Evolutionary conservation across 92 coral and sea anemone species (phyloP).

Genomic region (Phenganax stokvisi): DNA sequence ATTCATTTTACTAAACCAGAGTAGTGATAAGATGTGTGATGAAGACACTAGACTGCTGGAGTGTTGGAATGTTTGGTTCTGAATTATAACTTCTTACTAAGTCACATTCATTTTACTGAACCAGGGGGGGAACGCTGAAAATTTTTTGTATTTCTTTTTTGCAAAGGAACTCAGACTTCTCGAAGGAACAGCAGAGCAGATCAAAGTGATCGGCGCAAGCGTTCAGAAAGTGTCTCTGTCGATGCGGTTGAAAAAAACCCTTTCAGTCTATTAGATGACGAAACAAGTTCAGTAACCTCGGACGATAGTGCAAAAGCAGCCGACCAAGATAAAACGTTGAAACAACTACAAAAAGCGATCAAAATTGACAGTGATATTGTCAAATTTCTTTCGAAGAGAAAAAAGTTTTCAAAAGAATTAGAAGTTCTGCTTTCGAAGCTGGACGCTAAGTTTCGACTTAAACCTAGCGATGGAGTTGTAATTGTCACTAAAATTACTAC

Average conservation of each 20-base stretch:
- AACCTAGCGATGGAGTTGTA: conserved; percentile 1
- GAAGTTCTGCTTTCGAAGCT: background rate
- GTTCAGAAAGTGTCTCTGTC: background rate
- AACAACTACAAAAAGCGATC: conserved; percentile 6
- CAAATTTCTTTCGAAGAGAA: conserved; percentile 23
- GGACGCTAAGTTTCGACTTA: background rate
- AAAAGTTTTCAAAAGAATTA: background rate
- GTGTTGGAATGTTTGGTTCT: no score
- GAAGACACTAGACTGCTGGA: no score
- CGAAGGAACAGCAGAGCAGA: background rate
- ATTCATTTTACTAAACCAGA: no score
- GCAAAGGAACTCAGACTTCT: background rate
- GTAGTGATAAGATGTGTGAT: no score
- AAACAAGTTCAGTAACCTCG: background rate
- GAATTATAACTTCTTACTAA: background rate
- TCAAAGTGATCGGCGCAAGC: conserved; percentile 12
- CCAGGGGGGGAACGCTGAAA: background rate
- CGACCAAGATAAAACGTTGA: background rate
- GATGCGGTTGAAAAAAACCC: conserved; percentile 3
- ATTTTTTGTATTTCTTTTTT: background rate
- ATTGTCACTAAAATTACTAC: background rate
- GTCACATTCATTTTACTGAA: background rate
- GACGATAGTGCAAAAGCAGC: background rate
- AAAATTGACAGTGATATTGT: conserved; percentile 16
- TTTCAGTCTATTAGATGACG: background rate